Evolutionary conservation across 2,888 invertebrate species (phyloP), one percentile per base, ranked within the genome.

Genomic region (Pteria penguin): DNA sequence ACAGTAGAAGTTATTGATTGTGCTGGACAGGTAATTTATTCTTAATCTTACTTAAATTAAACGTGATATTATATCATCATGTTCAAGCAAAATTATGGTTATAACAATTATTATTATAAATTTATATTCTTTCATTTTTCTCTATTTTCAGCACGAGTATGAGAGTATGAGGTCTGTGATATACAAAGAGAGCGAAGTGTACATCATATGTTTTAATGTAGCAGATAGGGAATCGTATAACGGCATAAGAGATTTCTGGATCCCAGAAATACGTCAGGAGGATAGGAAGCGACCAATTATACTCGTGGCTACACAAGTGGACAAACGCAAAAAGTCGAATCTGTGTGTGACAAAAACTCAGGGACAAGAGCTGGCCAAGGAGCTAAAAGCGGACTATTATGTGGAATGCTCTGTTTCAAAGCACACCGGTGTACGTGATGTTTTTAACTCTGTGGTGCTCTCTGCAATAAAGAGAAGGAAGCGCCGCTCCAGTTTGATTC

Each of bases 1-100:
- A 80, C 84, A 2, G 82, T 88, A 76, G 84, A 85, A 63, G 86
- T 88, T 31, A 86, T 86, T 61, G 88, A 88, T 70, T 85, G 85
- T n/a, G 87, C 88, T 18, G 88, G 88, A 79, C 82, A 84, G 81
- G 83, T 75, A 72, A 61, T 55, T 33, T n/a, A n/a, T n/a, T n/a
- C n/a, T n/a, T n/a, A n/a, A n/a, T n/a, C n/a, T n/a, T n/a, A n/a
- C n/a, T n/a, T n/a, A n/a, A n/a, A n/a, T n/a, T n/a, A n/a, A n/a
- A n/a, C n/a, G n/a, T n/a, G n/a, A n/a, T n/a, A n/a, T n/a, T n/a
- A n/a, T n/a, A 8, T 45, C 45, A 45, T 45, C 45, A 14, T 45
- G 8, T 45, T 45, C 8, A 14, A 14, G 18, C 18, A 8, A 45
- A 45, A 45, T 45, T 45, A 45, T 0, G 18, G 18, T 45, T 45